These are phyloP conservation scores for Malurus elegans DNA, from an alignment of 2,113 vertebrate genomes.

Conservation along the genomic window DNA sequence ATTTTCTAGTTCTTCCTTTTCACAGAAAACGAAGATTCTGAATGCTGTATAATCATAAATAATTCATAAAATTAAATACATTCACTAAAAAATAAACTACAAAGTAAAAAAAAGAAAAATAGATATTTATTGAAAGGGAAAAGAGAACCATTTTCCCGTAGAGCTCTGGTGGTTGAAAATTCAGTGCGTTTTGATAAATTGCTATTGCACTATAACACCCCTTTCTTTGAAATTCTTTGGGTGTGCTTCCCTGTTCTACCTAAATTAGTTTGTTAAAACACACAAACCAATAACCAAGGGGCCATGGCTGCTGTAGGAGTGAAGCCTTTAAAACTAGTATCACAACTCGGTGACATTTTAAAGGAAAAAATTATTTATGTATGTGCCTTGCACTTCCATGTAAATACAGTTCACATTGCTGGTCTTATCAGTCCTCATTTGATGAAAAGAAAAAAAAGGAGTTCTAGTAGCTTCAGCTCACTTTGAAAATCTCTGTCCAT, in stretches of 20 bases:
- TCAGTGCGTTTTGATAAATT: constrained; percentile 97
- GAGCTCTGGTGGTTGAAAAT: constrained; percentile 96
- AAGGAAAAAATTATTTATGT: constrained; percentile 64
- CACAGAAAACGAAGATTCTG: constrained; percentile 99
- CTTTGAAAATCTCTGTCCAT: constrained; percentile 96
- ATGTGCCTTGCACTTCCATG: constrained; percentile 76
- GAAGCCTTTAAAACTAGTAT: constrained; percentile 76
- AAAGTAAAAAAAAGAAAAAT: constrained; percentile 92
- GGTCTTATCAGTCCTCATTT: constrained; percentile 75
- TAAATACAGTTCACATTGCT: constrained; percentile 81
- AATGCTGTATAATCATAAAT: constrained; percentile 98
- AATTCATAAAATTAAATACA: constrained; percentile 99
- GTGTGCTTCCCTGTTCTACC: constrained; percentile 92
- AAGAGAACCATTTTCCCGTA: constrained; percentile 88
- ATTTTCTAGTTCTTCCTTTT: constrained; percentile 99
- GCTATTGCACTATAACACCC: constrained; percentile 99
- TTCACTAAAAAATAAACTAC: constrained; percentile 99
- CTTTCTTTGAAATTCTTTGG: constrained; percentile 92
- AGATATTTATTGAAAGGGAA: constrained; percentile 98
- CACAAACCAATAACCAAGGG: constrained; percentile 80
- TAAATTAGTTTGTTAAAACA: constrained; percentile 86
- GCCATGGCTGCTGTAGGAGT: constrained; percentile 78
- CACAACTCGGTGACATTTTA: constrained; percentile 68
- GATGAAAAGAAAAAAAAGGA: not conserved
- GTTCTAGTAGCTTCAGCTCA: constrained; percentile 83